phyloP scores from a whole-genome alignment of 2,888 invertebrate genomes.

The Andrena minutula region DNA sequence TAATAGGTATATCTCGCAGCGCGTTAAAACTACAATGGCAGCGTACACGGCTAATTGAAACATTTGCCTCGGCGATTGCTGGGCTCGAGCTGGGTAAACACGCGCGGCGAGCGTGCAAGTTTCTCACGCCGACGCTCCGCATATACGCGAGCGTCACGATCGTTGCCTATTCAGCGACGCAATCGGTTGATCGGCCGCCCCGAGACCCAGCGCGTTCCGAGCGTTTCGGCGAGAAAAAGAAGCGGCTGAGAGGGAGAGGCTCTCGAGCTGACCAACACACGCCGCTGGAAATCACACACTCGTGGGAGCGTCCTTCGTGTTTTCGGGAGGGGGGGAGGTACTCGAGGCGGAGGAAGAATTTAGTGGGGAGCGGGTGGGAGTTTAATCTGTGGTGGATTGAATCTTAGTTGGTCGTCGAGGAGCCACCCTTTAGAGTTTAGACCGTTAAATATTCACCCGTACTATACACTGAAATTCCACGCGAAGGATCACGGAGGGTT shows the following conservation, averaged over 20 bases:
- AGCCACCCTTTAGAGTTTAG: too few species aligned
- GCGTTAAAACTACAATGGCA: constrained; percentile 63
- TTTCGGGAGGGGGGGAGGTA: too few species aligned
- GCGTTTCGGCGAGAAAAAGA: constrained; percentile 2
- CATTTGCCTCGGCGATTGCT: constrained; percentile 69
- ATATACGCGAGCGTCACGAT: constrained; percentile 28
- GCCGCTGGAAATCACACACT: constrained; percentile 10
- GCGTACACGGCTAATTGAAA: constrained; percentile 66
- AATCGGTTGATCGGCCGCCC: constrained; percentile 16
- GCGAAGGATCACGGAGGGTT: too few species aligned
- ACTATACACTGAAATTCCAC: too few species aligned
- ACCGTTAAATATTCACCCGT: too few species aligned
- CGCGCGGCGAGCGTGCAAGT: constrained; percentile 44
- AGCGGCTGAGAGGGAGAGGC: too few species aligned
- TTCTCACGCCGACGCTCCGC: constrained; percentile 67
- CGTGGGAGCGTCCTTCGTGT: background rate
- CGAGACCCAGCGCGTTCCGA: background rate
- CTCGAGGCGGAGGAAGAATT: too few species aligned
- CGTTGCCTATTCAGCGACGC: constrained; percentile 8
- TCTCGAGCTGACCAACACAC: background rate
- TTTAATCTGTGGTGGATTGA: too few species aligned
- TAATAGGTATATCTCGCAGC: constrained; percentile 57
- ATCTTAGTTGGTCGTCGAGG: too few species aligned
- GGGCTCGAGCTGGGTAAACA: constrained; percentile 62
- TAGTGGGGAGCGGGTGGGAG: too few species aligned